Evolutionary conservation across 2,888 invertebrate species (phyloP).

Genomic region (Limnephilus marmoratus): DNA sequence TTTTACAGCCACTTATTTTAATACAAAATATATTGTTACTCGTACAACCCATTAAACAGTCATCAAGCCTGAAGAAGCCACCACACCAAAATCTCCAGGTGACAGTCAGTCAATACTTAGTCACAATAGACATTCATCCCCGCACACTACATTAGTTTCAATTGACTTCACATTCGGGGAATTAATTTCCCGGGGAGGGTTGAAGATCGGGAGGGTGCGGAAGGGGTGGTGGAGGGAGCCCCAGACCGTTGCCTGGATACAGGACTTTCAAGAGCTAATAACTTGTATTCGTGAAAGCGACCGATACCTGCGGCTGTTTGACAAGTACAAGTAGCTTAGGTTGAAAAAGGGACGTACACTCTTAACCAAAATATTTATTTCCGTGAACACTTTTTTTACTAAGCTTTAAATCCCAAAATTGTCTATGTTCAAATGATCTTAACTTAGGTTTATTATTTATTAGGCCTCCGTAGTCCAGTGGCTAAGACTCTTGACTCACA

Average conservation of each 20-base stretch:
- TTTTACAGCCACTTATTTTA: too few relatives aligned
- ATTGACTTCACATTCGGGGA: constrained; percentile 66
- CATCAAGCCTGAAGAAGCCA: background rate
- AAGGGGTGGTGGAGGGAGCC: constrained; percentile 29
- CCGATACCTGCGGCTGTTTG: constrained; percentile 52
- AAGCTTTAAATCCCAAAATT: background rate
- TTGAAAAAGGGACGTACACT: background rate
- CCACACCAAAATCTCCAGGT: background rate
- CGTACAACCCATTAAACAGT: background rate
- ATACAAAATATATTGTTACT: too few relatives aligned
- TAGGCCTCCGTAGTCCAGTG: too few relatives aligned
- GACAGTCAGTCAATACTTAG: background rate
- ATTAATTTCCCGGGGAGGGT: constrained; percentile 65
- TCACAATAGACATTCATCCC: constrained; percentile 53
- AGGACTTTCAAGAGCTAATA: constrained; percentile 66
- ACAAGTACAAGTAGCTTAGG: background rate
- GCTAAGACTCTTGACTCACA: too few relatives aligned
- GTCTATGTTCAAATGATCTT: too few relatives aligned
- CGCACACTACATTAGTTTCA: constrained; percentile 66
- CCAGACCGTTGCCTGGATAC: constrained; percentile 62
- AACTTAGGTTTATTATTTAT: too few relatives aligned
- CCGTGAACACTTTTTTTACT: too few relatives aligned
- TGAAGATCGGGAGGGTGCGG: constrained; percentile 24
- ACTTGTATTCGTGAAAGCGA: constrained; percentile 63
- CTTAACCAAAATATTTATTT: background rate